Conservation (phyloP, 2,113 vertebrate species). For the Daboia siamensis region DNA sequence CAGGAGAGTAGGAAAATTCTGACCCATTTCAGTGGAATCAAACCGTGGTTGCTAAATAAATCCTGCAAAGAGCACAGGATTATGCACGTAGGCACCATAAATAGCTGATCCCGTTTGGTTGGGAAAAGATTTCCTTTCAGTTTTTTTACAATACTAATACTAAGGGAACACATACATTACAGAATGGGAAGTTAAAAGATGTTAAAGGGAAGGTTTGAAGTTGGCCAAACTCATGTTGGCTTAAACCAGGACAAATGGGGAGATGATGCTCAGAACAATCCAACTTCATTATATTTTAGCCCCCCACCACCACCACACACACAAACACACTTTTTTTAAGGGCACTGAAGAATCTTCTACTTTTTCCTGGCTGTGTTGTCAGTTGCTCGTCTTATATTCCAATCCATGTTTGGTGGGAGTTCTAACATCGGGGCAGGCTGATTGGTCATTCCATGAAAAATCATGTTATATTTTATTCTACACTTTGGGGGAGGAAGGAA, state of each 20-base stretch:
- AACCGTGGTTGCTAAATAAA: neutral
- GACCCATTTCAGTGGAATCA: neutral
- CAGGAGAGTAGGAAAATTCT: slow-evolving; percentile 49
- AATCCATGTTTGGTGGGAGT: neutral
- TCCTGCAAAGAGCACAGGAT: neutral
- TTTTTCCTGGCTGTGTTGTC: neutral
- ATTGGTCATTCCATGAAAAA: neutral
- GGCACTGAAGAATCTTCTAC: neutral
- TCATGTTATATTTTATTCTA: neutral
- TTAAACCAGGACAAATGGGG: neutral
- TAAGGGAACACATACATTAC: neutral
- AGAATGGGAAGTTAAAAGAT: neutral
- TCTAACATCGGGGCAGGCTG: neutral
- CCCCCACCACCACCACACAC: neutral
- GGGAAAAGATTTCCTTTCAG: neutral
- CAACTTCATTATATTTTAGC: neutral
- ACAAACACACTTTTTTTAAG: neutral
- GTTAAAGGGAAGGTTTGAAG: neutral
- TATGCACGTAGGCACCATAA: neutral
- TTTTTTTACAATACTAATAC: neutral
- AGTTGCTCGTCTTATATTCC: neutral
- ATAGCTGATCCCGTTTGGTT: neutral
- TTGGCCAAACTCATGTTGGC: neutral
- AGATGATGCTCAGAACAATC: neutral
- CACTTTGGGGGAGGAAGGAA: neutral